Percentiles rank a stretch among this genome's conserved stretches.
Evolutionary conservation across 1,140 invertebrate genomes (phyloP).

Genomic region (Melitaea cinxia): DNA sequence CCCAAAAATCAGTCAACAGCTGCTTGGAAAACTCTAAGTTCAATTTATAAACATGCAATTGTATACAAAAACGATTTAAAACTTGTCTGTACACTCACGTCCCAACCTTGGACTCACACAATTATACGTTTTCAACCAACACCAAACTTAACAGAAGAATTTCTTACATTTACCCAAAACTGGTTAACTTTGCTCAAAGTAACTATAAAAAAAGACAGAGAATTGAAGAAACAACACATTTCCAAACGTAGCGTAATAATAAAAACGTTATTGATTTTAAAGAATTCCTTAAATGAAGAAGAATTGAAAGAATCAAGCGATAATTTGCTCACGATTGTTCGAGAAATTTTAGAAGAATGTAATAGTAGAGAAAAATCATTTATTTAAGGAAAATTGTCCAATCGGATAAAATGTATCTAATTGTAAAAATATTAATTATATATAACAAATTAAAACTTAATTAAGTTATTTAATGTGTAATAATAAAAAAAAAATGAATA

Average conservation of each 20-base stretch:
- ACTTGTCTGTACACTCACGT: conserved; percentile 58
- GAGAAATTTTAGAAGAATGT: conserved; percentile 59
- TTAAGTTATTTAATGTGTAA: too few relatives aligned
- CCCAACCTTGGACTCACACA: conserved; percentile 69
- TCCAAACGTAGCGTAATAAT: conserved; percentile 57
- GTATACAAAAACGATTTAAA: conserved; percentile 58
- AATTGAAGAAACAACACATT: conserved; percentile 44
- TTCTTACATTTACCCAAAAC: conserved; percentile 60
- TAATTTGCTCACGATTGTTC: conserved; percentile 46
- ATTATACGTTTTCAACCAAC: conserved; percentile 67
- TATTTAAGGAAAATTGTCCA: too few relatives aligned
- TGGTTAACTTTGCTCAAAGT: conserved; percentile 67
- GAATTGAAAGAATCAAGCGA: conserved; percentile 49
- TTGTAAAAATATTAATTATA: too few relatives aligned
- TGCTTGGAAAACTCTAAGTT: conserved; percentile 67
- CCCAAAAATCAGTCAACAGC: conserved; percentile 55
- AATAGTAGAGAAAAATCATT: conserved; percentile 23
- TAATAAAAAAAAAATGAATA: too few relatives aligned
- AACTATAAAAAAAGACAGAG: conserved; percentile 52
- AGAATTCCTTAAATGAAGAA: conserved; percentile 52
- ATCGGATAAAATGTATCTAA: too few relatives aligned
- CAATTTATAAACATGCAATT: conserved; percentile 68
- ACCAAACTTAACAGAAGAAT: conserved; percentile 59
- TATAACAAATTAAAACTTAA: too few relatives aligned
- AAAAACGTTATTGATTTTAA: conserved; percentile 56